Base-by-base conservation (phyloP, 2,888 invertebrate genomes). In the Ferdinandea cuprea region DNA sequence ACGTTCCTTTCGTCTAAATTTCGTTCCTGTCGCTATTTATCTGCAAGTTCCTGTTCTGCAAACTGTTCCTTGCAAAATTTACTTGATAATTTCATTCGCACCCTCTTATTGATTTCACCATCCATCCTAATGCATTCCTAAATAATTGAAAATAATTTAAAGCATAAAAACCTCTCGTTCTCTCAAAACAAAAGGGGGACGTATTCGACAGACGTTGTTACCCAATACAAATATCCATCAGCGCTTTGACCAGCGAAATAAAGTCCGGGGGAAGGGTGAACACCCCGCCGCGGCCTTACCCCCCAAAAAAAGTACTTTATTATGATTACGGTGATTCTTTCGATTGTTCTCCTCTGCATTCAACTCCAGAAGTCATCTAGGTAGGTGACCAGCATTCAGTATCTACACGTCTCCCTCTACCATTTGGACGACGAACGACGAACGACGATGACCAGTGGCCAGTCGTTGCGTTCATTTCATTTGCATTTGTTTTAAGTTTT, bases 381-480 rank as follows among this genome's bases (percentile, higher is more conserved):
- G 77, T 72, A 83, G 83, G 83, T 83, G 83, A 78, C 78, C 72
- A 83, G 56, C 61, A 61, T 71, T 56, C 77, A 21, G 66, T 61
- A 48, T 44, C 48, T 35, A 28, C 65, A 25, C 46, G 15, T 3
- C 15, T 25, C 9, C 21, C 40, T 25, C 58, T 48, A 46, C 15
- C 58, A 65, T 52, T 61, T 68, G 44, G 66, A n/a, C n/a, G n/a
- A n/a, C n/a, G n/a, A n/a, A n/a, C n/a, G n/a, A n/a, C n/a, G n/a
- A n/a, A n/a, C n/a, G 63, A 68, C 72, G 83, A 83, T 78, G 78
- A 83, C 83, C 83, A 83, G 83, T 83, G 83, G 83, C 83, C 78
- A 83, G 83, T 83, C 83, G 83, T 78, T 83, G 83, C 83, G 83
- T 83, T 83, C 83, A 83, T 83, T 83, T 78, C 83, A 83, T 83